These are phyloP conservation scores for Trogon surrucura DNA, from an alignment of 2,113 vertebrate genomes.

Conservation along the genomic window DNA sequence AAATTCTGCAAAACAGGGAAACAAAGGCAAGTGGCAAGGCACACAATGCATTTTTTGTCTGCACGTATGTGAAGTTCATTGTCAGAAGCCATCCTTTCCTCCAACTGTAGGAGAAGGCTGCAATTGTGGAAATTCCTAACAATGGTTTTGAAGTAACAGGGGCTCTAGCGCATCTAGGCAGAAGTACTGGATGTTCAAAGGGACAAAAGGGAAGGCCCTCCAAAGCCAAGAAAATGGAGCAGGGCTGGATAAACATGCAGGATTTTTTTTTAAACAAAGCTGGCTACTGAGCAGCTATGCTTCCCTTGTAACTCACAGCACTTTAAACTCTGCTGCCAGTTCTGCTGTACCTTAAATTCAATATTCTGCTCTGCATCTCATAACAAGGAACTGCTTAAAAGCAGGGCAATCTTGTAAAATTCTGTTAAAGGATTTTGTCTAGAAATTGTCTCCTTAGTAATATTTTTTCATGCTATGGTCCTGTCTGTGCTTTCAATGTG, in stretches of 20 bases:
- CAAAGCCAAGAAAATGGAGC: background rate
- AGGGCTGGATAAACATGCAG: background rate
- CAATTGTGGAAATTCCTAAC: constrained; percentile 24
- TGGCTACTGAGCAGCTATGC: accelerated
- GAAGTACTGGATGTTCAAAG: constrained; percentile 9
- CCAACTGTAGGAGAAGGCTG: constrained; percentile 12
- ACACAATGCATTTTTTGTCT: constrained; percentile 46
- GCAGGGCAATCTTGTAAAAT: background rate
- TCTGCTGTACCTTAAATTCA: background rate
- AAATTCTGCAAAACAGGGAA: constrained; percentile 58
- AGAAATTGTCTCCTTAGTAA: background rate
- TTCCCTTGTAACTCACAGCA: background rate
- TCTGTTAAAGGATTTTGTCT: background rate
- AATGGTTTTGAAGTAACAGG: constrained; percentile 7
- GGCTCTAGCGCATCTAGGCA: background rate
- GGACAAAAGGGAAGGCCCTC: background rate
- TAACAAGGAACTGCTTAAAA: background rate
- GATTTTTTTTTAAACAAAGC: background rate
- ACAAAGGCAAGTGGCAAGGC: constrained; percentile 50
- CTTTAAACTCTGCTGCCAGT: background rate
- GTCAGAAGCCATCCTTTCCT: constrained; percentile 39
- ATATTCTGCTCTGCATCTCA: background rate
- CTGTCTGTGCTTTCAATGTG: background rate
- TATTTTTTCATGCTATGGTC: background rate
- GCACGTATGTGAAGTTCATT: constrained; percentile 28